Base-by-base conservation (phyloP, 2,113 vertebrate genomes). In the Sceloporus tristichus region DNA sequence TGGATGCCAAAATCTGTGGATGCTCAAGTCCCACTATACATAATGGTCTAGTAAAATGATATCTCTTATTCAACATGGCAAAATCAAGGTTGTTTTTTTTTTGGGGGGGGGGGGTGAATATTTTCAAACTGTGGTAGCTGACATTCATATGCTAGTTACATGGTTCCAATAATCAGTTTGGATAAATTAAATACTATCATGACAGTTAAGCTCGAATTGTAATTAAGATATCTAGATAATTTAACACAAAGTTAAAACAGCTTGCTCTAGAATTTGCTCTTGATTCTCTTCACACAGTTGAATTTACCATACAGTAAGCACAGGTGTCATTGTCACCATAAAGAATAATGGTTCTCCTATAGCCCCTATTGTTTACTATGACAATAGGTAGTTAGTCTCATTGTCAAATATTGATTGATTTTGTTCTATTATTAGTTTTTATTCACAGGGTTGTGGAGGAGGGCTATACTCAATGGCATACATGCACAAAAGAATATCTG, bases 371-470 rank as follows among this genome's bases (percentile, higher is more conserved):
- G 53, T 59, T 70, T 70, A 82, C 53, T 76, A 40, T 62, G n/a
- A 76, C 79, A 89, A 85, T 18, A 34, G 71, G 48, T 77, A 70
- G 23, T 76, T n/a, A 81, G 54, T n/a, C 48, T 38, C n/a, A 27
- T 66, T 81, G 70, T 68, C n/a, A 62, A 48, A 54, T 16, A 75
- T 13, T 66, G 40, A 76, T 75, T 75, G 54, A 85, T 18, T 40
- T 82, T 71, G 4, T 74, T 87, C 2, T 1, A 79, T 74, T 66
- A 74, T 16, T 16, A 85, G 71, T 53, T 88, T 79, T 84, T 19
- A 88, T n/a, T 88, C 83, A 53, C 77, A 29, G 83, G 75, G 84
- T 78, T 90, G 19, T 56, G 29, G 53, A n/a, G 53, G 78, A 34
- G 53, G 29, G 27, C 9, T 27, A 68, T 48, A 48, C 48, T 48